Percentiles rank a stretch among this genome's conserved stretches.
Conservation (phyloP, 2,797 vertebrate species). For the Smutsia temminckii region DNA sequence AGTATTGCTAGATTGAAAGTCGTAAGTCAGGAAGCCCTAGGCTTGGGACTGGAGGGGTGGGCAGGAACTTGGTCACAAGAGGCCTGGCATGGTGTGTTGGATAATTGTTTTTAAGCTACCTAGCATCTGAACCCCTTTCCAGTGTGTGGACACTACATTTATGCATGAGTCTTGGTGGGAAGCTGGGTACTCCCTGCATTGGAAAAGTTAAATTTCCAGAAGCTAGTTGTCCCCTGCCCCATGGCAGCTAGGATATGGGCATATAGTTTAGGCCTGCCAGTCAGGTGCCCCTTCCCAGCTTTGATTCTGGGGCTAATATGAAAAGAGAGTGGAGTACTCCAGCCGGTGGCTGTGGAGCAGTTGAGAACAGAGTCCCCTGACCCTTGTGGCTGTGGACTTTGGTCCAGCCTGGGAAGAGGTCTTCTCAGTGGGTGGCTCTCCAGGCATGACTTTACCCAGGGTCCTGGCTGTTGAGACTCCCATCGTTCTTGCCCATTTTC, state of each 20-base stretch:
- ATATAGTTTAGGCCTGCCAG: background rate
- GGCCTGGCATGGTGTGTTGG: too few species aligned
- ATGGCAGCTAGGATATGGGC: background rate
- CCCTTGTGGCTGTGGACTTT: accelerated
- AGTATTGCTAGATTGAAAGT: background rate
- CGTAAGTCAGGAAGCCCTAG: background rate
- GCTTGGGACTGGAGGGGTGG: background rate
- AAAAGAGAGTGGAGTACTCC: background rate
- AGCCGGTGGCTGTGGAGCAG: background rate
- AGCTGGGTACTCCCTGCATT: background rate
- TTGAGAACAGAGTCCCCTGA: background rate
- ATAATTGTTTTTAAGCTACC: background rate
- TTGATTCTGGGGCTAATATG: background rate
- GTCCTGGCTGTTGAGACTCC: background rate
- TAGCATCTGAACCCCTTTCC: background rate
- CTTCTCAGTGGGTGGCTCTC: background rate
- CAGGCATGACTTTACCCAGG: background rate
- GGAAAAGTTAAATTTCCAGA: background rate
- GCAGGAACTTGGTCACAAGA: background rate
- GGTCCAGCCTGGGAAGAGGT: accelerated
- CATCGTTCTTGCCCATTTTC: background rate
- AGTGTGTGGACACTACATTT: background rate
- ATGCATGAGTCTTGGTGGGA: background rate
- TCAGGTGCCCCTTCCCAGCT: background rate
- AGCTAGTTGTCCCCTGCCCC: background rate